Percentiles rank a stretch among this genome's conserved stretches.
Conservation (phyloP, 2,797 vertebrate species). For the Sebastes elongatus region DNA sequence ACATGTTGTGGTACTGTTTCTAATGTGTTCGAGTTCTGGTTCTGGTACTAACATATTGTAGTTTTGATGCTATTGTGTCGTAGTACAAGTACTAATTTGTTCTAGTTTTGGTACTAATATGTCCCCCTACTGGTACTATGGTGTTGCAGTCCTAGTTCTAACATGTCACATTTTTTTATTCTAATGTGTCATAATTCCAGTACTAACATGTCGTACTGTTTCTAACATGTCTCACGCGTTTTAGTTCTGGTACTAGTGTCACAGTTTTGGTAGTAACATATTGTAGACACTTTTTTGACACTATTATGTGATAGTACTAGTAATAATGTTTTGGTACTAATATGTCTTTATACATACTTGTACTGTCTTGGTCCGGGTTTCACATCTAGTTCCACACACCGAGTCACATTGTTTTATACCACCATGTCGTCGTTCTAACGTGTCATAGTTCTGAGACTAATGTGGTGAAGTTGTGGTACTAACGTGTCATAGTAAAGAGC, state of each 20-base stretch:
- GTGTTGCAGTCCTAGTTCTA: neutral
- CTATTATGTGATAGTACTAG: neutral
- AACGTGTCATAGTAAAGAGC: constrained; percentile 89
- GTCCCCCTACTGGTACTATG: neutral
- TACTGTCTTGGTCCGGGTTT: neutral
- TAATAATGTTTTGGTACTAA: neutral
- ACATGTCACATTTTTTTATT: neutral
- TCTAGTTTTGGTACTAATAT: neutral
- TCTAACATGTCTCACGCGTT: neutral
- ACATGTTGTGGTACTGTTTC: neutral
- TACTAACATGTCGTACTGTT: neutral
- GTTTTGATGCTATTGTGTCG: neutral
- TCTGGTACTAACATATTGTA: neutral
- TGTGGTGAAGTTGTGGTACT: constrained; percentile 25
- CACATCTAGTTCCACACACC: neutral
- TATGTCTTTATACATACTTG: neutral
- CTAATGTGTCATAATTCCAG: neutral
- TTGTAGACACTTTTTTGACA: neutral
- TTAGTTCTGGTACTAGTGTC: neutral
- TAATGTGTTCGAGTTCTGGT: neutral
- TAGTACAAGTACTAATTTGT: neutral
- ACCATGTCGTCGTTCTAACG: fast-evolving
- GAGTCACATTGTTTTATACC: neutral
- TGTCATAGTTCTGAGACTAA: constrained; percentile 78
- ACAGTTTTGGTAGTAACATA: neutral